Percentiles rank a stretch among this genome's conserved stretches.
phyloP scores from a whole-genome alignment of 2,797 vertebrate genomes.

The Premnoplex brunnescens region DNA sequence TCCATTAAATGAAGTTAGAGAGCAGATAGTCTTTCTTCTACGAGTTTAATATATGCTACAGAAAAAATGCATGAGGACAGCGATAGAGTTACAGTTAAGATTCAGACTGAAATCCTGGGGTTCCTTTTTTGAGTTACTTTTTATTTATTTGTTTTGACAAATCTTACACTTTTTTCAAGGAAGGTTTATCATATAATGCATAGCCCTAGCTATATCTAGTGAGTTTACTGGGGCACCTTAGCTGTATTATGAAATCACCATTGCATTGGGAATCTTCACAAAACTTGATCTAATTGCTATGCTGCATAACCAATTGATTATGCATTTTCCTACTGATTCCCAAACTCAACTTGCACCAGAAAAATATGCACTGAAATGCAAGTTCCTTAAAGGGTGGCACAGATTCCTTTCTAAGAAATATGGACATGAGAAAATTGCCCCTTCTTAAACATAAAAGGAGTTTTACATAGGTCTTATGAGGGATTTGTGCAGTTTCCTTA shows the following conservation, averaged over 20 bases:
- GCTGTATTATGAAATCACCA: neutral
- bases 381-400: conserved; percentile 14
- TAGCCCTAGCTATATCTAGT: neutral
- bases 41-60: neutral
- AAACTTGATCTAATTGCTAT: conserved; percentile 38
- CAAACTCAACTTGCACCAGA: conserved; percentile 19
- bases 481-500: conserved; percentile 65
- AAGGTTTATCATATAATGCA: neutral
- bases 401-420: conserved; percentile 45
- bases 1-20: neutral
- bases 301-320: conserved; percentile 55
- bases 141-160: neutral
- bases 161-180: neutral
- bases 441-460: conserved; percentile 62
- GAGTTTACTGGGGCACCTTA: neutral
- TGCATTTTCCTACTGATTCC: conserved; percentile 17
- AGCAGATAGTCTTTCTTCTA: neutral
- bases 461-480: conserved; percentile 61
- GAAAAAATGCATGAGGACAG: neutral
- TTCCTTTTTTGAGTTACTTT: neutral
- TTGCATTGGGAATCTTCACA: neutral
- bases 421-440: conserved; percentile 48
- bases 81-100: neutral
- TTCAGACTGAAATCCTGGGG: neutral
- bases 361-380: conserved; percentile 47